Evolutionary conservation across 2,888 invertebrate species (phyloP), one percentile per base, ranked within the genome.

Genomic region (Taenaris catops): DNA sequence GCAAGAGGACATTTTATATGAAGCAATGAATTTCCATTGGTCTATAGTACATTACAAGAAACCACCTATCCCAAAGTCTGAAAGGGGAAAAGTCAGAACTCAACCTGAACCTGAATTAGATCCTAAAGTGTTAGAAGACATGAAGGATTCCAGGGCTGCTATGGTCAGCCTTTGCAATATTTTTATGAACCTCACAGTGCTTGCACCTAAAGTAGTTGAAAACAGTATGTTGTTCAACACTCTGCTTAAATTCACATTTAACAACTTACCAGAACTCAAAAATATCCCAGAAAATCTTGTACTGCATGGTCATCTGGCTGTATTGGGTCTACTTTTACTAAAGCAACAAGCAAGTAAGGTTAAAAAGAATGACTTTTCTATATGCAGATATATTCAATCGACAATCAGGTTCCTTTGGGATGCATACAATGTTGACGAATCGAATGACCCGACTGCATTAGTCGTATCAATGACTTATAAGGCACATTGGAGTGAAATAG

Each of bases 371-470:
- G 95, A 96, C 63, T 95, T 95, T 63, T 93, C 95, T 6, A 95
- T 96, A 52, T 96, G 95, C 58, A 91, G 95, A 29, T 96, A 95
- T 61, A 94, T 96, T 44, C 95, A 95, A 65, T 93, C 94, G 1
- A 95, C 96, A 7, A 96, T 97, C 44, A 89, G 96, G 47, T 97
- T 96, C 66, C 80, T 97, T 1, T 97, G 96, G 96, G 96, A 97
- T 78, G 96, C 96, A 0, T 96, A 95, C 68, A 94, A 91, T 58
- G 91, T 96, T 38, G 96, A 96, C 62, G 96, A 96, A 63, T 93
- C 94, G 6, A 94, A 93, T 65, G 94, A 96, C 63, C 93, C 94
- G 0, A 91, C 90, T 4, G 93, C 93, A 31, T 78, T 97, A 39
- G 95, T 96, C 1, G 94, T 96, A 0, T 90, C 96, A 1, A 93